Evolutionary conservation across 1,140 invertebrate species (phyloP).

Genomic region (Micrasema minimum): DNA sequence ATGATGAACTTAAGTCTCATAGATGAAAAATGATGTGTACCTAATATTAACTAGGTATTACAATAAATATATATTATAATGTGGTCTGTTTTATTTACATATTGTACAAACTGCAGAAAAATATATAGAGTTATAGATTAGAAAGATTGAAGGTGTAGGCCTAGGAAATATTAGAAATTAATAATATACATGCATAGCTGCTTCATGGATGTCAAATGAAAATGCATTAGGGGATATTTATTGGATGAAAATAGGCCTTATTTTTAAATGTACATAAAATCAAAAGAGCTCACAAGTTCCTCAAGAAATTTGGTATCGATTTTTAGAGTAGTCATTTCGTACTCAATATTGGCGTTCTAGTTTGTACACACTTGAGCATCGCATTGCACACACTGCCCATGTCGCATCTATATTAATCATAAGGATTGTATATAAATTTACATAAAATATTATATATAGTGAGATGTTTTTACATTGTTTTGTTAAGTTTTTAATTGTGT

Average conservation of each 20-base stretch:
- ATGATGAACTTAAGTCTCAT: too few species aligned
- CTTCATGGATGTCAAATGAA: slow-evolving; percentile 7
- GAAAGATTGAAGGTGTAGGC: too few species aligned
- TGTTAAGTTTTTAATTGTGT: slow-evolving; percentile 23
- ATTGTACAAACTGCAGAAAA: too few species aligned
- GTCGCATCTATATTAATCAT: neutral
- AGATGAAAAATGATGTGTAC: too few species aligned
- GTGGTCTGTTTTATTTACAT: too few species aligned
- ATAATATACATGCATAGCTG: too few species aligned
- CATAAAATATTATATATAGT: neutral
- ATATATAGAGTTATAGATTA: too few species aligned
- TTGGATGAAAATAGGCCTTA: slow-evolving; percentile 33
- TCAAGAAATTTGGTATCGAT: slow-evolving; percentile 16
- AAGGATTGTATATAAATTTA: slow-evolving; percentile 18
- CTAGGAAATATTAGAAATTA: too few species aligned
- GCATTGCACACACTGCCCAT: neutral
- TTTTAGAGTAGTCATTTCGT: neutral
- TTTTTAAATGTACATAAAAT: slow-evolving; percentile 36
- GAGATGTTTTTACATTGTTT: slow-evolving; percentile 4
- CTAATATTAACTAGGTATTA: neutral
- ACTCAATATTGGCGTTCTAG: slow-evolving; percentile 20
- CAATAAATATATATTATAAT: neutral
- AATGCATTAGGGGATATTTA: neutral
- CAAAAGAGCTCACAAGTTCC: slow-evolving; percentile 23
- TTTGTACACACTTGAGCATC: slow-evolving; percentile 8